A percentile compares a stretch with the other conserved stretches of the same genome.
These are phyloP conservation scores for Grallaria varia DNA, from an alignment of 2,113 vertebrate species.

Conservation along the genomic window DNA sequence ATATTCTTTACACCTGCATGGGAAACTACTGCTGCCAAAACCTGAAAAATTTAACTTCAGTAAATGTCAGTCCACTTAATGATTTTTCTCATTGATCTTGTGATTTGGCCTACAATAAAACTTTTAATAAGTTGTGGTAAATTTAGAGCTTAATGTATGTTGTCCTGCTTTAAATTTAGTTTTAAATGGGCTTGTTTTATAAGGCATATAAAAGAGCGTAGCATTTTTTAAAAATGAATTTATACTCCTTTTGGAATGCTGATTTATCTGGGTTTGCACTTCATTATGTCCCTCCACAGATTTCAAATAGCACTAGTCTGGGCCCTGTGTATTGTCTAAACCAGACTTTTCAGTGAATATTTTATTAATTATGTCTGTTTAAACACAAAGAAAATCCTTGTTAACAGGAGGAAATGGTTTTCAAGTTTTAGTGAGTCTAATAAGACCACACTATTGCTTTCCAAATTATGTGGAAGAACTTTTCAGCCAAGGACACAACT, in stretches of 20 bases:
- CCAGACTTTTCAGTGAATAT: not conserved
- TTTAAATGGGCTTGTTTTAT: not conserved
- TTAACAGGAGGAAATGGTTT: not conserved
- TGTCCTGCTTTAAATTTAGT: not conserved
- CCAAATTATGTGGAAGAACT: not conserved
- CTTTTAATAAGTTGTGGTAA: not conserved
- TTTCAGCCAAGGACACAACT: not conserved
- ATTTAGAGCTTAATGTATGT: not conserved
- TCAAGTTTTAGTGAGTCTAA: not conserved
- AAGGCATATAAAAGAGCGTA: not conserved
- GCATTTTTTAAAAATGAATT: accelerated
- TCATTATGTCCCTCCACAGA: not conserved
- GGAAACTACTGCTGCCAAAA: not conserved
- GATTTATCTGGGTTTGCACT: not conserved
- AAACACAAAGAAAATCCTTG: not conserved
- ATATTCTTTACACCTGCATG: not conserved
- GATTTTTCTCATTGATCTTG: not conserved
- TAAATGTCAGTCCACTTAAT: not conserved
- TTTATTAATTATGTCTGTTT: not conserved
- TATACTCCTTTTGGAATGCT: not conserved
- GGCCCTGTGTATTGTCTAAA: not conserved
- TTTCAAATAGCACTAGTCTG: not conserved
- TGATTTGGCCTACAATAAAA: not conserved
- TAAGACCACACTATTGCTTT: not conserved
- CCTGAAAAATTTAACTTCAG: not conserved